A percentile compares a stretch with the other conserved stretches of the same genome.
Conservation (phyloP, 2,113 vertebrate species). For the Acinonyx jubatus region DNA sequence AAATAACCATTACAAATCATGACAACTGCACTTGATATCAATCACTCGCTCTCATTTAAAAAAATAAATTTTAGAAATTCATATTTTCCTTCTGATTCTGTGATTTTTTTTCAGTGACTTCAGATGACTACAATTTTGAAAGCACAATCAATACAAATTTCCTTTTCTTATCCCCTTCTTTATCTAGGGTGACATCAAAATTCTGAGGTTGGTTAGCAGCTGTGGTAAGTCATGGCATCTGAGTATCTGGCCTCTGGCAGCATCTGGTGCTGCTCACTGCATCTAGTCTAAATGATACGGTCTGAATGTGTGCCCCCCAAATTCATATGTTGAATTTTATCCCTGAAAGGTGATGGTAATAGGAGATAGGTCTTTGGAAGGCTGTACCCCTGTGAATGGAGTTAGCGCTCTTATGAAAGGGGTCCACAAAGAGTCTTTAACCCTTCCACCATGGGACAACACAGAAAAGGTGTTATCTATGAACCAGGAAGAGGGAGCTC, state of each 20-base stretch:
- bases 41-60: neutral
- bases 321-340: neutral
- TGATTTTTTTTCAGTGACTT: neutral
- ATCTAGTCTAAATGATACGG: neutral
- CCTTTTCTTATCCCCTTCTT: neutral
- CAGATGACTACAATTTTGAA: neutral
- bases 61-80: neutral
- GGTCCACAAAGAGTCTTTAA: neutral
- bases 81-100: neutral
- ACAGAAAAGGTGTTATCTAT: neutral
- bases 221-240: neutral
- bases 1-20: neutral
- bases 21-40: neutral
- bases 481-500: neutral
- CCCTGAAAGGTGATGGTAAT: neutral
- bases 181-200: neutral
- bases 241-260: neutral
- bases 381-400: rapidly evolving
- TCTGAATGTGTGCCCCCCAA: neutral
- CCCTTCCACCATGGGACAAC: neutral
- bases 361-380: neutral
- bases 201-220: neutral
- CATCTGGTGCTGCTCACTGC: neutral
- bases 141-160: neutral
- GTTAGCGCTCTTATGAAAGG: neutral